Percentiles rank a stretch among this genome's conserved stretches.
Conservation (phyloP, 2,113 vertebrate genomes). For the Channa maculata region DNA sequence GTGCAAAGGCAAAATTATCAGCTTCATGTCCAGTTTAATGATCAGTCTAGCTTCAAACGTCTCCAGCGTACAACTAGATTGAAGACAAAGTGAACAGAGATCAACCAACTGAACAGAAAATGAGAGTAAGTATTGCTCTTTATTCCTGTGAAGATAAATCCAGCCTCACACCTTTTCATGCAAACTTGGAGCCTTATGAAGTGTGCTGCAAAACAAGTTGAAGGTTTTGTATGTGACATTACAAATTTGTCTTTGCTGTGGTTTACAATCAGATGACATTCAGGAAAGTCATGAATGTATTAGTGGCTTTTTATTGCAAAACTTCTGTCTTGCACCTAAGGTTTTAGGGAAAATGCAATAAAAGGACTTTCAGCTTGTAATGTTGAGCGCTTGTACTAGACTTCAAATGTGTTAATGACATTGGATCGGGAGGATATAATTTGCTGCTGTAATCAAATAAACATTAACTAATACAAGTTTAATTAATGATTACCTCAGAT, state of each 20-base stretch:
- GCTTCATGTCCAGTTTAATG: slow-evolving; percentile 12
- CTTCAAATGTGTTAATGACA: slow-evolving; percentile 55
- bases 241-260: not conserved
- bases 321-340: slow-evolving; percentile 1
- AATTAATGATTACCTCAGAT: slow-evolving; percentile 47
- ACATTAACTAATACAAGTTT: slow-evolving; percentile 30
- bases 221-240: not conserved
- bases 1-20: slow-evolving; percentile 38
- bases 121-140: slow-evolving; percentile 75
- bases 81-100: slow-evolving; percentile 56
- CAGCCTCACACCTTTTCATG: not conserved
- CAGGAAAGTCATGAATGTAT: slow-evolving; percentile 12
- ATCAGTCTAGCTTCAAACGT: slow-evolving; percentile 1
- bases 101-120: slow-evolving; percentile 56
- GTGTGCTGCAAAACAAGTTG: no score
- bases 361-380: slow-evolving; percentile 44
- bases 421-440: slow-evolving; percentile 18
- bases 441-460: slow-evolving; percentile 12
- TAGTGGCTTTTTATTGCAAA: slow-evolving; percentile 25
- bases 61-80: slow-evolving; percentile 22
- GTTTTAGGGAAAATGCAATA: not conserved
- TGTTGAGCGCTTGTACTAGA: not conserved
- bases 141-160: no score
- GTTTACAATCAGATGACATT: slow-evolving; percentile 3
- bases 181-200: no score